Percentiles rank a stretch among this genome's conserved stretches.
Evolutionary conservation across 2,888 invertebrate species (phyloP).

Genomic region (Therioaphis trifolii): DNA sequence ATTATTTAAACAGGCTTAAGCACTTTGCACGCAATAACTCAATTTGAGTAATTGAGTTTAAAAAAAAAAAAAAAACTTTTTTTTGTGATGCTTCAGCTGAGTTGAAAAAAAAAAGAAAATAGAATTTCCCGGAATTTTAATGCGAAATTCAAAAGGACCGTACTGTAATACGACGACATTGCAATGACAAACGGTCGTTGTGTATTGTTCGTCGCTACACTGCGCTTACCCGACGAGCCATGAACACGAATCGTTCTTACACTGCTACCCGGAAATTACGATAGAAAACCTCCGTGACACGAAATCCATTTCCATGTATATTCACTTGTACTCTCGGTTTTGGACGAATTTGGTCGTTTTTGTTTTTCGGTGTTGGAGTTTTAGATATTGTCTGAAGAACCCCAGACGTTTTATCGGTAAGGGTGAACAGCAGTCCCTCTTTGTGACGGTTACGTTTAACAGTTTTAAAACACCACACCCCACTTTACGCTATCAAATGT

Average conservation of each 20-base stretch:
- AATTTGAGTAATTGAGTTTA: conserved; percentile 49
- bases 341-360: not conserved
- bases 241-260: conserved; percentile 10
- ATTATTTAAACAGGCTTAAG: conserved; percentile 43
- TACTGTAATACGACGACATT: not conserved
- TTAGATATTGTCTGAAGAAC: not conserved
- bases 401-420: conserved; percentile 3
- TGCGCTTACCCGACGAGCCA: not conserved
- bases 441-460: conserved; percentile 10
- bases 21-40: conserved; percentile 13
- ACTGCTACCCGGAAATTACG: conserved; percentile 50
- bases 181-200: conserved; percentile 20
- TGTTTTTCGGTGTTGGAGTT: conserved; percentile 19
- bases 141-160: not conserved
- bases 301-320: conserved; percentile 23
- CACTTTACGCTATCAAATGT: not conserved
- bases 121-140: not conserved
- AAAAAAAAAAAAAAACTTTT: not conserved
- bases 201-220: conserved; percentile 20
- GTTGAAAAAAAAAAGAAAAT: not conserved
- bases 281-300: conserved; percentile 29
- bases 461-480: conserved; percentile 21
- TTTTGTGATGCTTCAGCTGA: not conserved
- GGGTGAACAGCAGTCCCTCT: not conserved
- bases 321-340: not conserved